Base-by-base conservation (phyloP, 2,888 invertebrate species). In the Allygus modestus region DNA sequence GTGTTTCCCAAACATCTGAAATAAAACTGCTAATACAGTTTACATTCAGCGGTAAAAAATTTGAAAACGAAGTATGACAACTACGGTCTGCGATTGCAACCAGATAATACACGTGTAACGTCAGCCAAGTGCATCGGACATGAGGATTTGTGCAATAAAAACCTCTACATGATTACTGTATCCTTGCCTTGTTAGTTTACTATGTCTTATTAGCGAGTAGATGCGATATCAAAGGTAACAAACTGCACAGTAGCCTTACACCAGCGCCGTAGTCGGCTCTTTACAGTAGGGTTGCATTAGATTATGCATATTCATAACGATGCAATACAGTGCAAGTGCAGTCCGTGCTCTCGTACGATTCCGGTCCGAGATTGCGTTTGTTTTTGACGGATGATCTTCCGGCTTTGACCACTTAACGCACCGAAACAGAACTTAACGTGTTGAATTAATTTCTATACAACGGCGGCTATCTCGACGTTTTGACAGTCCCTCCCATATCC, bases 371-470 rank as follows among this genome's bases (percentile, higher is more conserved):
- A 71, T 71, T 71, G 23, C 37, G 71, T 71, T 33, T 41, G 41
- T 41, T 28, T 71, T 37, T 71, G 71, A 71, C 37, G 23, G 71
- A 41, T 71, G 20, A 71, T 71, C 71, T 71, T 71, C 71, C 71
- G 71, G 71, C 41, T 37, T 69, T 69, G 37, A 41, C 71, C 71
- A 41, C 41, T 41, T 41, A 7, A 71, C 71, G 41, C 71, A 23
- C n/a, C 23, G 71, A 41, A 71, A 71, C 71, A 20, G 71, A 71
- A 4, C 20, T 71, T 41, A 31, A 37, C 33, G 33, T 41, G 71
- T 71, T 71, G 71, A 71, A 71, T 71, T 71, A 71, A 71, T 71
- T 71, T 71, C 37, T 33, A 23, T 11, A 31, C 41, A 37, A 31
- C 31, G 4, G n/a, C 33, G 9, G 41, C 23, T 71, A 71, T 71